Evolutionary conservation across 1,140 invertebrate genomes (phyloP).

Genomic region (Condylostylus longicornis): DNA sequence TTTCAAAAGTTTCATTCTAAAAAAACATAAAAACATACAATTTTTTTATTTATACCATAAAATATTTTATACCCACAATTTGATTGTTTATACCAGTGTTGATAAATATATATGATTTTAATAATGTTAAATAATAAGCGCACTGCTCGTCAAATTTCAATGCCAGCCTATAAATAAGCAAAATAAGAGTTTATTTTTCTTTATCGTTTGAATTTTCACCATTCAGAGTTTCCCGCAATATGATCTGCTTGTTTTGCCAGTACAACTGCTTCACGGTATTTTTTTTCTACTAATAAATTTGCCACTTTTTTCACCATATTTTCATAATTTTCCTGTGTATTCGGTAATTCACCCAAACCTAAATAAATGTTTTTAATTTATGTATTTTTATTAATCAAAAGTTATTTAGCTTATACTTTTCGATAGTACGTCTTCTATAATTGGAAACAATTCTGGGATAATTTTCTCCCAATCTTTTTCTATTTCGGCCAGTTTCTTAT

Average conservation of each 20-base stretch:
- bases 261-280: slow-evolving; percentile 18
- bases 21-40: slow-evolving; percentile 6
- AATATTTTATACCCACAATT: neutral
- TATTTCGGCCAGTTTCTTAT: slow-evolving; percentile 28
- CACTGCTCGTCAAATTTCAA: slow-evolving; percentile 20
- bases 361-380: neutral
- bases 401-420: slow-evolving; percentile 13
- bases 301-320: slow-evolving; percentile 15
- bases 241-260: slow-evolving; percentile 22
- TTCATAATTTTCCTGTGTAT: slow-evolving; percentile 25
- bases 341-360: slow-evolving; percentile 8
- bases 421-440: slow-evolving; percentile 31
- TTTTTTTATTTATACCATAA: slow-evolving; percentile 1
- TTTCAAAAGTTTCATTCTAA: slow-evolving; percentile 28
- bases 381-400: neutral
- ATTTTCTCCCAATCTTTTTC: slow-evolving; percentile 30
- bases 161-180: slow-evolving; percentile 8
- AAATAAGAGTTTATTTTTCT: slow-evolving; percentile 2
- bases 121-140: slow-evolving; percentile 17
- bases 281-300: slow-evolving; percentile 16
- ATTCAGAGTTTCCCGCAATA: slow-evolving; percentile 17
- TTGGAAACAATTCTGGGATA: slow-evolving; percentile 28
- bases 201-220: slow-evolving; percentile 10
- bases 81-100: neutral
- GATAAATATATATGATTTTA: slow-evolving; percentile 20